Conservation (phyloP, 2,113 vertebrate genomes). For the Barbus barbus region DNA sequence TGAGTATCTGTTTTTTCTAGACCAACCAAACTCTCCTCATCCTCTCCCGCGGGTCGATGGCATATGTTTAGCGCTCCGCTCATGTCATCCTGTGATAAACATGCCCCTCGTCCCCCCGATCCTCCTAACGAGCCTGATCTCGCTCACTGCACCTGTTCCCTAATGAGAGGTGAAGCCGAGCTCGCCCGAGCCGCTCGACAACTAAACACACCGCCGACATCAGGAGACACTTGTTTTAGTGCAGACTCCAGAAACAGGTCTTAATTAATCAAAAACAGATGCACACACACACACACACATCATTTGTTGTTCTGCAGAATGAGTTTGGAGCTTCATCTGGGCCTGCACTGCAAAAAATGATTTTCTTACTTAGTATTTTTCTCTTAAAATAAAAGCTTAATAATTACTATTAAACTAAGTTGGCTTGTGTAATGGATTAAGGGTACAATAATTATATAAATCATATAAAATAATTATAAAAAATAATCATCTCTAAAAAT, state of each 20-base stretch:
- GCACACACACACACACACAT: neutral
- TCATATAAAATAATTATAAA: too few relatives aligned
- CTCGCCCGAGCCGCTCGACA: neutral
- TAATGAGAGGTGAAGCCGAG: constrained; percentile 31
- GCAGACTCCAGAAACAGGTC: neutral
- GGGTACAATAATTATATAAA: too few relatives aligned
- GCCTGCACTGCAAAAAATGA: too few relatives aligned
- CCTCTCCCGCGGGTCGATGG: neutral
- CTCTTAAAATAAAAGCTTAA: too few relatives aligned
- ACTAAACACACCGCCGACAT: neutral
- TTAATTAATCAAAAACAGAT: neutral
- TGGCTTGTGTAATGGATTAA: too few relatives aligned
- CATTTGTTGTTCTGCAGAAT: neutral
- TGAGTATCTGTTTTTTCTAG: constrained; percentile 47
- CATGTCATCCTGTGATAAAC: constrained; percentile 6
- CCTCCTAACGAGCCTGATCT: constrained; percentile 22
- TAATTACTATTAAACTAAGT: too few relatives aligned
- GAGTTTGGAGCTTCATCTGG: too few relatives aligned
- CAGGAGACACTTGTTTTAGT: too few relatives aligned
- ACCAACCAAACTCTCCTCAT: constrained; percentile 17
- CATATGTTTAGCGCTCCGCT: neutral
- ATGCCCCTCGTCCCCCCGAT: neutral
- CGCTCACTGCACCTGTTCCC: constrained; percentile 36
- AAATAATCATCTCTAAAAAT: too few relatives aligned
- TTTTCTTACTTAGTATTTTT: too few relatives aligned